These are phyloP conservation scores for Synanceia verrucosa DNA, from an alignment of 2,797 vertebrate genomes.

Conservation along the genomic window DNA sequence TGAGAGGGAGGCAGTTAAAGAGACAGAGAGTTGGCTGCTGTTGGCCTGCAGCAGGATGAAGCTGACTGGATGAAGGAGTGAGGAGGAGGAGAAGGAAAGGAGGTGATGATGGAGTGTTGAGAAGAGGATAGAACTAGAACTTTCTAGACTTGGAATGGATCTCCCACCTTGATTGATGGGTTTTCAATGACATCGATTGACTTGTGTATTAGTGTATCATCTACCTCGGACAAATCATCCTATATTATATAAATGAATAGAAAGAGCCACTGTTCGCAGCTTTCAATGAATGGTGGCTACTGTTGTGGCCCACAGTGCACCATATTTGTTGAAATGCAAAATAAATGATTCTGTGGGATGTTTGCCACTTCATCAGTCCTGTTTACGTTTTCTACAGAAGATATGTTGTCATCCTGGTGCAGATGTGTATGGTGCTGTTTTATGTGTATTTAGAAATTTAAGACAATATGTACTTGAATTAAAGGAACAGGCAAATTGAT, in stretches of 20 bases:
- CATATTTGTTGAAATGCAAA: not conserved
- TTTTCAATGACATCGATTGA: constrained; percentile 2
- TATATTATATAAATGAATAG: not conserved
- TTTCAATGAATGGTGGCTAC: not conserved
- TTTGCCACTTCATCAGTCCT: not conserved
- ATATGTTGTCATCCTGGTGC: not conserved
- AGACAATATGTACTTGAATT: not conserved
- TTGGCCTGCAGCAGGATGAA: constrained; percentile 23
- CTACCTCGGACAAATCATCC: not conserved
- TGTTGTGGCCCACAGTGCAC: not conserved
- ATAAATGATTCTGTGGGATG: constrained; percentile 1
- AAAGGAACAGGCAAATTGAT: no score
- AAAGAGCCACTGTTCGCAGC: not conserved
- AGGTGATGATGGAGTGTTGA: constrained; percentile 15
- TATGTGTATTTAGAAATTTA: not conserved
- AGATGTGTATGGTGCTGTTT: not conserved
- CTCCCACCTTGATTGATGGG: not conserved
- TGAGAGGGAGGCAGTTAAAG: constrained; percentile 37
- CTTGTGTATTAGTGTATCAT: not conserved
- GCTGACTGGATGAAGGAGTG: constrained; percentile 23
- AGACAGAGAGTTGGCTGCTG: constrained; percentile 26
- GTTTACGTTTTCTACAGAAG: not conserved
- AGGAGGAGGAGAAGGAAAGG: not conserved
- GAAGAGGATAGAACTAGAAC: constrained; percentile 24
- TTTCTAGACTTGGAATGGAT: not conserved